A percentile compares a stretch with the other conserved stretches of the same genome.
phyloP scores from a whole-genome alignment of 2,797 vertebrate species.

The Protosalanx chinensis region DNA sequence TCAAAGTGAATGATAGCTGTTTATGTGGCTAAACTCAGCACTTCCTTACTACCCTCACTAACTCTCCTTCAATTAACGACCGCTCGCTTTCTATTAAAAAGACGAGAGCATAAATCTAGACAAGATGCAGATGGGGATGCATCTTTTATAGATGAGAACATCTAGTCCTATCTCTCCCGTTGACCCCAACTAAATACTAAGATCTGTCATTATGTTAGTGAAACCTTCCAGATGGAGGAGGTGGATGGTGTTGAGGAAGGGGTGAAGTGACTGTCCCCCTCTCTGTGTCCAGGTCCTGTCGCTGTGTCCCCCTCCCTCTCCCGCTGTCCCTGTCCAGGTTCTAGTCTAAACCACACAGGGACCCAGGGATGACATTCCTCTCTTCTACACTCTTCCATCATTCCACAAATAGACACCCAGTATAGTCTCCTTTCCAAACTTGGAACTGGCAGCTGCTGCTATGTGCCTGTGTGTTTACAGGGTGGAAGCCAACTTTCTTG shows the following conservation, averaged over 20 bases:
- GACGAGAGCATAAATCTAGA: constrained; percentile 30
- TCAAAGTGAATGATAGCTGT: constrained; percentile 19
- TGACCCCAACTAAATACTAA: background rate
- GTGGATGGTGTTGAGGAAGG: background rate
- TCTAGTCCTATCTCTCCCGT: background rate
- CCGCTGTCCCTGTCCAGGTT: background rate
- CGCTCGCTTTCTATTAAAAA: constrained; percentile 45
- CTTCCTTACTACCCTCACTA: constrained; percentile 12
- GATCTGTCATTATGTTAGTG: background rate
- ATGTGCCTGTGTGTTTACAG: constrained; percentile 50
- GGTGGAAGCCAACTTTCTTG: constrained; percentile 26
- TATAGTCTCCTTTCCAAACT: constrained; percentile 73
- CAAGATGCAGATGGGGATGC: constrained; percentile 28
- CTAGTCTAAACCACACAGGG: constrained; percentile 12
- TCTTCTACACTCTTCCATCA: constrained; percentile 51
- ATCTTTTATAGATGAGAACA: background rate
- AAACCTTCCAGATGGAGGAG: background rate
- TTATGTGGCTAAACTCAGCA: constrained; percentile 40
- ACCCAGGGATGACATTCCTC: constrained; percentile 27
- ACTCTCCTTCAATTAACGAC: constrained; percentile 53
- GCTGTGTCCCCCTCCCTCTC: no score
- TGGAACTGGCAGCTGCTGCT: constrained; percentile 76
- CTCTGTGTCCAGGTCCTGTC: background rate
- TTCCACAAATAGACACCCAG: constrained; percentile 78
- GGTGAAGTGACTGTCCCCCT: background rate